phyloP scores from a whole-genome alignment of 2,113 vertebrate genomes.

The Morone chrysops region DNA sequence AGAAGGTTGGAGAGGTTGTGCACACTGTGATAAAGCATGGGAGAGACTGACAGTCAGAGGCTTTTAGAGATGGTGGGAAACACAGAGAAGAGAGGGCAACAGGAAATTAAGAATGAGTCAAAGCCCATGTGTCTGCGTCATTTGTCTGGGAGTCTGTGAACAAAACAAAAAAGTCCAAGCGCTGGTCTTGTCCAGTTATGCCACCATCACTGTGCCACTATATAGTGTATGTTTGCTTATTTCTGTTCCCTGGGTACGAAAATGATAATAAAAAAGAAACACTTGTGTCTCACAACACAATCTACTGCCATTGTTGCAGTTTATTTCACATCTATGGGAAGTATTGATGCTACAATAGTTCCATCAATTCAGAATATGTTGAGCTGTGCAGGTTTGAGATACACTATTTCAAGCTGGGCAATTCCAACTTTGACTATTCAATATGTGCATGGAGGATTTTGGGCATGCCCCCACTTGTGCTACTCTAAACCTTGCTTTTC shows the following conservation, averaged over 20 bases:
- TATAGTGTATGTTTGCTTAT: conserved; percentile 1
- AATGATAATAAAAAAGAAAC: neutral
- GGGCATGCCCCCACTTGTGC: neutral
- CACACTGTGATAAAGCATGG: conserved; percentile 56
- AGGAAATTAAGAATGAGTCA: conserved; percentile 68
- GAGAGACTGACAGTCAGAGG: conserved; percentile 56
- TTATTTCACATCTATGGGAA: conserved; percentile 1
- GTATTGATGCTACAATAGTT: conserved; percentile 12
- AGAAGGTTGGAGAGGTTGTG: conserved; percentile 58
- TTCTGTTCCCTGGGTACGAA: neutral
- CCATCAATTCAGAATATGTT: neutral
- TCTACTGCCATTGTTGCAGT: neutral
- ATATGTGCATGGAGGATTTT: neutral
- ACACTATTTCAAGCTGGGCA: neutral
- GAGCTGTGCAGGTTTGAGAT: conserved; percentile 18
- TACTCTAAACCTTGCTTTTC: neutral
- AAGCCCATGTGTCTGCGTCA: conserved; percentile 32
- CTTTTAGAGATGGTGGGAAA: conserved; percentile 68
- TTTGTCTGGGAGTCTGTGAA: conserved; percentile 40
- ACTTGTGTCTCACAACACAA: neutral
- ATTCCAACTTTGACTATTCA: conserved; percentile 17
- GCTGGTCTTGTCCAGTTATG: neutral
- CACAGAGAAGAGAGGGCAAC: conserved; percentile 35
- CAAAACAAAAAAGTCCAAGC: conserved; percentile 20
- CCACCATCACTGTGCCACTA: neutral